phyloP scores from a whole-genome alignment of 2,888 invertebrate genomes.

The Diaphora mendica region DNA sequence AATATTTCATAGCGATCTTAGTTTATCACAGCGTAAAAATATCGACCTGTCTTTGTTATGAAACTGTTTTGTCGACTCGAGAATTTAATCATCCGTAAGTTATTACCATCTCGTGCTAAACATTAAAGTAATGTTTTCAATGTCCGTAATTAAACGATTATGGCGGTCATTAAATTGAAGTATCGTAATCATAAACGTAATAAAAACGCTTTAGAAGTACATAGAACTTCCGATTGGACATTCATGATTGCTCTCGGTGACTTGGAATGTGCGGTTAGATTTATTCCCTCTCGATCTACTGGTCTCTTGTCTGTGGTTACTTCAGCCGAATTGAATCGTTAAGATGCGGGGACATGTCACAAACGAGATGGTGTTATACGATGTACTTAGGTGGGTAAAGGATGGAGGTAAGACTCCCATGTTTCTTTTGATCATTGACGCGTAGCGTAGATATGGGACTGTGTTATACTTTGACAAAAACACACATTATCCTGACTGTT shows the following conservation, averaged over 20 bases:
- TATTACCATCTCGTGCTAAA: conserved; percentile 44
- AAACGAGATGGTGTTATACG: conserved; percentile 52
- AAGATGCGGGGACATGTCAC: conserved; percentile 60
- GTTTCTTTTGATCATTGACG: conserved; percentile 63
- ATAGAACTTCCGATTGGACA: conserved; percentile 51
- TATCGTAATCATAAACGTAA: conserved; percentile 50
- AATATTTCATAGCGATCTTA: conserved; percentile 26
- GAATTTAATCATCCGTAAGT: conserved; percentile 52
- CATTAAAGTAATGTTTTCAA: conserved; percentile 51
- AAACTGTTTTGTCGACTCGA: conserved; percentile 34
- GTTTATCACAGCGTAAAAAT: conserved; percentile 34
- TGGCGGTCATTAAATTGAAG: conserved; percentile 51
- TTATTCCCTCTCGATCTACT: conserved; percentile 58
- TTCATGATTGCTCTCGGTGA: conserved; percentile 52
- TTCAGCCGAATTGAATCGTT: conserved; percentile 65
- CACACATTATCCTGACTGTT: conserved; percentile 42
- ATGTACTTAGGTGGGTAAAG: conserved; percentile 43
- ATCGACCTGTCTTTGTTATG: conserved; percentile 37
- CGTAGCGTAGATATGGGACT: conserved; percentile 57
- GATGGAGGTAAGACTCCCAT: conserved; percentile 40
- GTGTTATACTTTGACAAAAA: conserved; percentile 57
- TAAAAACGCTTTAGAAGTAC: conserved; percentile 42
- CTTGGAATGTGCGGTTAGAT: conserved; percentile 55
- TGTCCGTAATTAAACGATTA: conserved; percentile 55
- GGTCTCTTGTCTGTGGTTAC: conserved; percentile 60